Base-by-base conservation (phyloP, 2,888 invertebrate species). In the Scaptomyza parva region DNA sequence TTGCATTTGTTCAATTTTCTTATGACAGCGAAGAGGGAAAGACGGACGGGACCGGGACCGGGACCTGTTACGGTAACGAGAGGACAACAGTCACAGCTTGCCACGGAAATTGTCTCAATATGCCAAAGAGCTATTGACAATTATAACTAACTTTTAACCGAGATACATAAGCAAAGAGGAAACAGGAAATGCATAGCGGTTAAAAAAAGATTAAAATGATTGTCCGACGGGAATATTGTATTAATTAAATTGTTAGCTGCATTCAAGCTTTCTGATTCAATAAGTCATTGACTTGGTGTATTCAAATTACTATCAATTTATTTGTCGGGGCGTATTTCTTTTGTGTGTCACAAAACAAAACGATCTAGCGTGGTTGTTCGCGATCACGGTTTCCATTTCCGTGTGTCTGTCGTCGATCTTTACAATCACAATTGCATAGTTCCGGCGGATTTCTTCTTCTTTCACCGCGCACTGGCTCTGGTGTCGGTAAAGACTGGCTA, bases 1-100 rank as follows among this genome's bases (percentile, higher is more conserved):
- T 74, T 63, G 59, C 65, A 70, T 70, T 62, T 60, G 62, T 28
- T 74, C 45, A 62, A 53, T 61, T 74, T 55, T 59, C 50, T 55
- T 68, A 44, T 44, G 58, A 57, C 40, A 61, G 47, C 22, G 28
- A 39, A 3, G 26, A 7, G 28, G 33, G 5, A 11, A 8, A 20
- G 9, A 18, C 6, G 9, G 17, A 28, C 12, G 6, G 33, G 14
- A 17, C n/a, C n/a, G n/a, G n/a, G n/a, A n/a, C n/a, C n/a, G n/a
- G 20, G 39, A 17, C 26, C 22, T n/a, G 11, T 9, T 28, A 14
- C 14, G 24, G 35, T 12, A 14, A 35, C 17, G 17, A 18, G 12
- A 12, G 28, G 9, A 17, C 7, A 53, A 40, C 43, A 66, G 71
- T 44, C 67, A 67, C 58, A 67, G 52, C 52, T 59, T 66, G 55